phyloP scores from a whole-genome alignment of 37 sponge, comb jelly and placozoan species.

The Sycon ciliatum region DNA sequence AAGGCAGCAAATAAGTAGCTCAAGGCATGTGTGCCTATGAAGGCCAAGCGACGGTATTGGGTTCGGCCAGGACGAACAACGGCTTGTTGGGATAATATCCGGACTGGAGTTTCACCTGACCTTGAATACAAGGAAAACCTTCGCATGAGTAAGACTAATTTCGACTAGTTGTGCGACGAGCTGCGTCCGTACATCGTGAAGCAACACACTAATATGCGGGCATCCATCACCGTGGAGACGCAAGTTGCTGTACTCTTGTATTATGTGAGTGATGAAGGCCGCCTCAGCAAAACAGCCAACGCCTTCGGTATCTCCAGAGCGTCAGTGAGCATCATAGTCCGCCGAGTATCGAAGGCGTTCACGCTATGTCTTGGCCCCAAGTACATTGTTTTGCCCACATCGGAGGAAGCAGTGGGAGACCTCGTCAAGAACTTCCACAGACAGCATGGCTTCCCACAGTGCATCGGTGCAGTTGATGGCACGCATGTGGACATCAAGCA shows the following conservation, averaged over 20 bases:
- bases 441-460: constrained; percentile 12
- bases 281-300: constrained; percentile 30
- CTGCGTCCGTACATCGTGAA: no score
- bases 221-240: background rate
- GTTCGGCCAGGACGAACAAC: no score
- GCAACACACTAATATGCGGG: no score
- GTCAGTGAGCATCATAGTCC: constrained; percentile 3
- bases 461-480: constrained; percentile 37
- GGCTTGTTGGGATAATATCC: no score
- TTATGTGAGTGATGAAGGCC: constrained; percentile 33
- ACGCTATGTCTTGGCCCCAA: constrained; percentile 11
- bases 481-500: constrained; percentile 32
- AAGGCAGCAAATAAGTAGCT: no score
- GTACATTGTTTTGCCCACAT: constrained; percentile 13
- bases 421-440: constrained; percentile 11
- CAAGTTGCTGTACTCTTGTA: constrained; percentile 27
- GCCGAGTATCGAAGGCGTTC: constrained; percentile 24
- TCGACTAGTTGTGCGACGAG: no score
- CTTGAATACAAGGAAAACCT: no score
- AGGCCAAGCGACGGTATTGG: no score
- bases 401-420: constrained; percentile 21
- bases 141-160: no score
- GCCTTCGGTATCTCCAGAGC: constrained; percentile 28
- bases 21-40: no score
- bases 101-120: no score